Base-by-base conservation (phyloP, 2,888 invertebrate species). In the Napeogenes sylphis region DNA sequence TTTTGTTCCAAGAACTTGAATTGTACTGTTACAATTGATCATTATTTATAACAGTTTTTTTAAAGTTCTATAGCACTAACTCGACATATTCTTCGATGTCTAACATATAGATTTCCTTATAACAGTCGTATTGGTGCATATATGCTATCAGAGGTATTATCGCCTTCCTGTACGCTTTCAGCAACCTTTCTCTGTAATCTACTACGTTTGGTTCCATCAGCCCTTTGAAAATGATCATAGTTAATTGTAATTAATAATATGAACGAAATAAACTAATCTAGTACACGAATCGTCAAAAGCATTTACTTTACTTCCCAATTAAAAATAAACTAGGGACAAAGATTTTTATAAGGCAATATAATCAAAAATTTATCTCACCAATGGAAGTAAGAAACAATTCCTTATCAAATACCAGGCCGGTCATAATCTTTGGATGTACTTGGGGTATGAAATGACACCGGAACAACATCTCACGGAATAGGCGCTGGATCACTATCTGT, bases 91-190 rank as follows among this genome's bases (percentile, higher is more conserved):
- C 81, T 42, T 92, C 91, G 38, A 94, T 90, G 69, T 95, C 91
- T 68, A 94, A 70, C 58, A 90, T 84, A 75, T 90, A 94, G 33
- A 96, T 90, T 0, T 93, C 92, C 10, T 86, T 81, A 78, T 94
- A 93, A 65, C 91, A 88, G 13, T 92, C 86, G 77, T 93, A 97
- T 75, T 94, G 93, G 1, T 85, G 86, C 45, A 94, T 92, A 76
- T 97, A 97, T 0, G 96, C 94, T 65, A 87, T 87, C 33, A 97
- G 84, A 0, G 97, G 96, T 56, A 96, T 92, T 0, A 94, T 82
- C 0, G 95, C 91, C 68, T 93, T 92, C 3, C 86, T 81, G 72
- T 96, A 95, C 12, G 94, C 94, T 47, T 82, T 77, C 13, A 92
- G 75, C n/a, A 96, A 80, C 0, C 93, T 89, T 2, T 94, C 92